phyloP scores from a whole-genome alignment of 1,140 invertebrate species.

The Cardiocondyla obscurior region DNA sequence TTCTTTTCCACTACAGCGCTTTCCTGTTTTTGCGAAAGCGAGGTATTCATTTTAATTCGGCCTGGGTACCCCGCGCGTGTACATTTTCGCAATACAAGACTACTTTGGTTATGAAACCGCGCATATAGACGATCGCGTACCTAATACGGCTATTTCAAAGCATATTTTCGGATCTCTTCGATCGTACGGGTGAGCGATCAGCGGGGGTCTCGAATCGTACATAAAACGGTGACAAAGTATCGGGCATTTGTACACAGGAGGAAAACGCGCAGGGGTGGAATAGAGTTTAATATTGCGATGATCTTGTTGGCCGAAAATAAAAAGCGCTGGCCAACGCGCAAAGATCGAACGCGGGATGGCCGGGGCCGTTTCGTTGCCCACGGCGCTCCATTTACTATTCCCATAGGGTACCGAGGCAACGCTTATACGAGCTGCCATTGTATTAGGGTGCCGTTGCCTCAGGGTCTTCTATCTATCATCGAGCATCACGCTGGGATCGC shows the following conservation, averaged over 20 bases:
- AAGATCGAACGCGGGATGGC: constrained; percentile 44
- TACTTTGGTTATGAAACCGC: background rate
- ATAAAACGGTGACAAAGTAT: constrained; percentile 46
- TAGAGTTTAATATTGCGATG: constrained; percentile 47
- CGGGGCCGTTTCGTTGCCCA: constrained; percentile 41
- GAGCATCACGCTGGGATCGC: constrained; percentile 70
- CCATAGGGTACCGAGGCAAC: constrained; percentile 43
- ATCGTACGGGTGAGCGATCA: constrained; percentile 10
- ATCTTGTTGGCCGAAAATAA: constrained; percentile 31
- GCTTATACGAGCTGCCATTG: constrained; percentile 47
- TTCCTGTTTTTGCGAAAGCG: background rate
- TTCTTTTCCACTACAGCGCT: background rate
- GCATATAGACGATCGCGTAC: background rate
- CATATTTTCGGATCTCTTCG: too few relatives aligned
- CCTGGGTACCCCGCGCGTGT: background rate
- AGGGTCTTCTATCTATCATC: constrained; percentile 72
- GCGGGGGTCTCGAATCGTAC: background rate
- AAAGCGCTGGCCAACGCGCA: constrained; percentile 12
- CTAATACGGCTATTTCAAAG: too few relatives aligned
- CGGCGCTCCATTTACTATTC: constrained; percentile 63
- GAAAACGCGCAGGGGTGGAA: background rate
- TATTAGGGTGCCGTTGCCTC: constrained; percentile 68
- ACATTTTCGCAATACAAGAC: background rate
- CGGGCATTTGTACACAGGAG: constrained; percentile 38
- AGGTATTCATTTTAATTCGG: background rate